phyloP scores from a whole-genome alignment of 2,888 invertebrate species.

The Himalopsyche japonica region DNA sequence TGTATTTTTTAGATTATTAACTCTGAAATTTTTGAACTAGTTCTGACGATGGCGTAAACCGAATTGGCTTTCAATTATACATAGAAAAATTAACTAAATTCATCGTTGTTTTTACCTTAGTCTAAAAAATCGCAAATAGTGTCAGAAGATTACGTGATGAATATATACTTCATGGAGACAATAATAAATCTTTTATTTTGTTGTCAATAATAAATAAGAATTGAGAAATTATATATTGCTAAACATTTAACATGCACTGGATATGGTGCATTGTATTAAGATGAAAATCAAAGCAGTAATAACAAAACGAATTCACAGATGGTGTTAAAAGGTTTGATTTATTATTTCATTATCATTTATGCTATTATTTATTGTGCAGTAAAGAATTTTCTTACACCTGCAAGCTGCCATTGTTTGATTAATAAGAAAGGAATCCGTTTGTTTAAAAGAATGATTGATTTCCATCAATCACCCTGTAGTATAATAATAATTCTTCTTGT shows the following conservation, averaged over 20 bases:
- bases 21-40: no score
- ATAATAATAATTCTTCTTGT: background rate
- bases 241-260: background rate
- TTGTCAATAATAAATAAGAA: no score
- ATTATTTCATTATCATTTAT: background rate
- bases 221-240: background rate
- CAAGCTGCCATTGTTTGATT: background rate
- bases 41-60: no score
- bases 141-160: no score
- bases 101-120: no score
- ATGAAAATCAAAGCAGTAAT: background rate
- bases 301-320: background rate
- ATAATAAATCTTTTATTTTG: no score
- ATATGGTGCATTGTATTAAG: background rate
- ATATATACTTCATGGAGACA: no score
- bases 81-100: no score
- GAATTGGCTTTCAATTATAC: no score
- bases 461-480: background rate
- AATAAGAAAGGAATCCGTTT: background rate
- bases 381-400: background rate
- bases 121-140: no score
- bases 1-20: no score
- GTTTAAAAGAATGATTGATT: background rate
- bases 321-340: background rate
- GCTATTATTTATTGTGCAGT: background rate